Evolutionary conservation across 2,113 vertebrate species (phyloP).

Genomic region (Hippocampus comes): DNA sequence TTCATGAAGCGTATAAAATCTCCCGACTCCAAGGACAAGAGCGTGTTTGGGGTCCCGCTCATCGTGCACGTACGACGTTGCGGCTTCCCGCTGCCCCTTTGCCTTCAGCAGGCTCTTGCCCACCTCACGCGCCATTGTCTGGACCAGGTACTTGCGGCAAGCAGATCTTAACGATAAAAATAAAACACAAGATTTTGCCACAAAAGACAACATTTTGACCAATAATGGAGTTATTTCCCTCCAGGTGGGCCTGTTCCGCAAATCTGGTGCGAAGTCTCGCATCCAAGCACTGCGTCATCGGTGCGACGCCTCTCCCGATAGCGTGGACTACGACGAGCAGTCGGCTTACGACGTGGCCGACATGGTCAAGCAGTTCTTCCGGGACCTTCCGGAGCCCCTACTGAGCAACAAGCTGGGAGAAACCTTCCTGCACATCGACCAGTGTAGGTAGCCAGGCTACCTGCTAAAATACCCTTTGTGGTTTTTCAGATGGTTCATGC

Average conservation of each 20-base stretch:
- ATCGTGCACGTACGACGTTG: conserved; percentile 90
- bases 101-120: conserved; percentile 87
- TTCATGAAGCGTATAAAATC: conserved; percentile 72
- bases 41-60: conserved; percentile 78
- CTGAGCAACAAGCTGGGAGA: conserved; percentile 93
- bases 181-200: not conserved
- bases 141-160: conserved; percentile 81
- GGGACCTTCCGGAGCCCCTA: conserved; percentile 92
- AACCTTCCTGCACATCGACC: conserved; percentile 96
- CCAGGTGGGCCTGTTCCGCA: conserved; percentile 94
- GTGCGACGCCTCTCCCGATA: conserved; percentile 86
- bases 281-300: conserved; percentile 90
- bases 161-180: not conserved
- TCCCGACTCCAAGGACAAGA: conserved; percentile 69
- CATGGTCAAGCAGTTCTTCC: conserved; percentile 98
- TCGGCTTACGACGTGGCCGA: conserved; percentile 94
- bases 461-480: too few species aligned
- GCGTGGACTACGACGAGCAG: conserved; percentile 86
- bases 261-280: conserved; percentile 93
- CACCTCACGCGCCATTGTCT: conserved; percentile 86
- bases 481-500: not conserved
- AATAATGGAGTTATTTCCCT: not conserved
- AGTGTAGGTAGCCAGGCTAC: conserved; percentile 78
- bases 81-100: conserved; percentile 83
- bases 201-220: not conserved